Percentiles rank a stretch among this genome's conserved stretches.
These are phyloP conservation scores for Tolypeutes matacus DNA, from an alignment of 2,797 vertebrate species.

Conservation along the genomic window DNA sequence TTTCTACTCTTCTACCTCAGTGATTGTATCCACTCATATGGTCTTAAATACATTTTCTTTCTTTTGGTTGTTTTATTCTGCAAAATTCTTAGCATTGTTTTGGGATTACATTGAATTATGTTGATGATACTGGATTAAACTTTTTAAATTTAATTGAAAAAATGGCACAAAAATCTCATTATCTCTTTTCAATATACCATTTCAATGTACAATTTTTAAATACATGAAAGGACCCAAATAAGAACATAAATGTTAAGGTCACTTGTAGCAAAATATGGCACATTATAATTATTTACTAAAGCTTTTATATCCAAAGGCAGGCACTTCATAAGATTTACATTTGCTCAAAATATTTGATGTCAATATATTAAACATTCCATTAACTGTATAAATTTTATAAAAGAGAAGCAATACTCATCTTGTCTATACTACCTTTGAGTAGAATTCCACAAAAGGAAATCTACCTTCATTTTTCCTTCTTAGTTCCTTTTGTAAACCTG, in stretches of 20 bases:
- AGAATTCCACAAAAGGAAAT: slow-evolving; percentile 28
- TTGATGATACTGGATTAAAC: neutral
- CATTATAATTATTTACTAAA: slow-evolving; percentile 55
- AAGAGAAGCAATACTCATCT: neutral
- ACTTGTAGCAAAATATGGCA: slow-evolving; percentile 44
- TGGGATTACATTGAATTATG: slow-evolving; percentile 21
- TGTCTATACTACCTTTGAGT: neutral
- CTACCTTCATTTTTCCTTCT: neutral
- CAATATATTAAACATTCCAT: neutral
- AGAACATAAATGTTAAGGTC: slow-evolving; percentile 54
- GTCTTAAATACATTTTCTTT: neutral
- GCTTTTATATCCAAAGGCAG: slow-evolving; percentile 47
- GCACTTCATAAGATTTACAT: slow-evolving; percentile 61
- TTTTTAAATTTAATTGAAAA: slow-evolving; percentile 60
- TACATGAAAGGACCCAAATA: neutral
- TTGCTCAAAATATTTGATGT: slow-evolving; percentile 47
- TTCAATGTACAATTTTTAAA: neutral
- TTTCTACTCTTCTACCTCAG: neutral
- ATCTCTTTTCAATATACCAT: neutral
- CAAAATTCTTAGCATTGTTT: slow-evolving; percentile 33
- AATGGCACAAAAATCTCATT: neutral
- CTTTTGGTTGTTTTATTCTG: slow-evolving; percentile 38
- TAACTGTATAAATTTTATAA: slow-evolving; percentile 9
- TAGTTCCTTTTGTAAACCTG: slow-evolving; percentile 10
- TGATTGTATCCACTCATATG: neutral